Evolutionary conservation across 2,797 vertebrate genomes (phyloP), one percentile per base, ranked within the genome.

Genomic region (Chaetophractus vellerosus): DNA sequence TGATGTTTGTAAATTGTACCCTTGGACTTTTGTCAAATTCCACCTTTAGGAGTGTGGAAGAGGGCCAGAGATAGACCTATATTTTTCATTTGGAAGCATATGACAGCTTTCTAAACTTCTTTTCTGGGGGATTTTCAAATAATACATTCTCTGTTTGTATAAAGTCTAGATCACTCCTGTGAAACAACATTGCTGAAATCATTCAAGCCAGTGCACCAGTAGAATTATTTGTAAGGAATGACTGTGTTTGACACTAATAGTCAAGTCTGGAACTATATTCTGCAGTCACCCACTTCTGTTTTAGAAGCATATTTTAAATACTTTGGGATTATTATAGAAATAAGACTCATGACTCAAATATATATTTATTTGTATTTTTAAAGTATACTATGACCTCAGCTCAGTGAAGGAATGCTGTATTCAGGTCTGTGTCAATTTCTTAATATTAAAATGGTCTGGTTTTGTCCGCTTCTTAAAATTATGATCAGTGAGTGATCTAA

Each of bases 261-360:
- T 96, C 82, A 98, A 95, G 64, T 98, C 96, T 97, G 97, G 94
- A 98, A 97, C 97, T 98, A 84, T 98, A 95, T 98, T 98, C 97
- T 97, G 97, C 96, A 97, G 72, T 88, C 71, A 93, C 9, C 38
- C 86, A 96, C 86, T 92, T 97, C 90, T 96, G 61, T 96, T 97
- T 94, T 91, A 97, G 90, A 98, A 95, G 80, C 89, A 90, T 96
- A 96, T 97, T 96, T 68, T 95, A 96, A 96, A 97, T 59, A 69
- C 94, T 82, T 97, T 96, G 92, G 91, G 96, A 41, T 93, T 96
- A 95, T 85, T 95, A 95, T 78, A 98, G 83, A 96, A 97, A 82
- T 90, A 95, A 92, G 82, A 97, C 45, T 96, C 93, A 96, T 18
- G 80, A 85, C 69, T 96, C 78, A 96, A 21, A 21, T 96, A 94